phyloP scores from a whole-genome alignment of 2,888 invertebrate genomes.

The Anoncus sp. region DNA sequence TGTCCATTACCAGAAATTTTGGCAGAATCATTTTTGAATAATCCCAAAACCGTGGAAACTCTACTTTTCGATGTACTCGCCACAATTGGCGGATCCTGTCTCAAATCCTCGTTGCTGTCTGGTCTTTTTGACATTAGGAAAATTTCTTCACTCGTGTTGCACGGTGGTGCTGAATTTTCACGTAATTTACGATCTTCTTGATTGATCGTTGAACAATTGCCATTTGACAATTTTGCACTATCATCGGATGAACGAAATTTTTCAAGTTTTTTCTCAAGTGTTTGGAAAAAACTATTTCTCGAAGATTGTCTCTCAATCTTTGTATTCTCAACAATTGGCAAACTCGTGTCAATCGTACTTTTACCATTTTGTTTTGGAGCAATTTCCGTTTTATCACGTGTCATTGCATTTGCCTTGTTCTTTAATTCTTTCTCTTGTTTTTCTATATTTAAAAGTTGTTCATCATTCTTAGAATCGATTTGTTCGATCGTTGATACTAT shows the following conservation, averaged over 20 bases:
- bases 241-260: conserved; percentile 80
- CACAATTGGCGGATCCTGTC: conserved; percentile 82
- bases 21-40: conserved; percentile 87
- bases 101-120: conserved; percentile 89
- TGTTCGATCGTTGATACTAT: no score
- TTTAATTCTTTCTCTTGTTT: conserved; percentile 74
- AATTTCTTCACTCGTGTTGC: conserved; percentile 82
- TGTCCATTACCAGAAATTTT: conserved; percentile 64
- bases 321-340: conserved; percentile 61
- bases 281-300: conserved; percentile 87
- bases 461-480: conserved; percentile 74
- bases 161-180: conserved; percentile 75
- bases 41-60: conserved; percentile 90
- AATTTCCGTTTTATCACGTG: conserved; percentile 70
- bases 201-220: conserved; percentile 84
- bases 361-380: conserved; percentile 60
- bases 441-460: conserved; percentile 65
- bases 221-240: conserved; percentile 76
- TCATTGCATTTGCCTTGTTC: conserved; percentile 77
- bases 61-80: conserved; percentile 85
- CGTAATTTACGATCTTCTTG: conserved; percentile 76
- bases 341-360: conserved; percentile 12
- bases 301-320: conserved; percentile 71
- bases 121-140: conserved; percentile 88
- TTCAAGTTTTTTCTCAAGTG: conserved; percentile 87